Percentiles rank a stretch among this genome's conserved stretches.
Conservation (phyloP, 2,888 invertebrate genomes). For the Diaprepes abbreviatus region DNA sequence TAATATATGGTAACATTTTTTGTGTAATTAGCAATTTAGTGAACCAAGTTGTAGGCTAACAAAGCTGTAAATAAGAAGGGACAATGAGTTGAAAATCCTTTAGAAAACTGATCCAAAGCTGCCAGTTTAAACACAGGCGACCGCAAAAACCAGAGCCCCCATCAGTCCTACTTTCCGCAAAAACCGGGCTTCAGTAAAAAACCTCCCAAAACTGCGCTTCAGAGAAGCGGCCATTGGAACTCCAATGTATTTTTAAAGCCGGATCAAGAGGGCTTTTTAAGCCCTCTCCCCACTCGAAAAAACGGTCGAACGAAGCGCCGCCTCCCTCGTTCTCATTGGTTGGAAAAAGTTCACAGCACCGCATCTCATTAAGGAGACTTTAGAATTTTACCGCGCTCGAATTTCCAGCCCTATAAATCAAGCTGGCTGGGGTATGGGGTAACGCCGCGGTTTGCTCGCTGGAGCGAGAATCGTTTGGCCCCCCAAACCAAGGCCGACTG, state of each 20-base stretch:
- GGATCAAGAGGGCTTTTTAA: constrained; percentile 65
- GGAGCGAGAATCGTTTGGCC: constrained; percentile 47
- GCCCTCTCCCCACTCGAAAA: constrained; percentile 64
- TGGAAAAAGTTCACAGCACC: constrained; percentile 66
- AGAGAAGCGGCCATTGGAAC: constrained; percentile 66
- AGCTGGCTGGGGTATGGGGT: constrained; percentile 52
- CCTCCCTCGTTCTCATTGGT: constrained; percentile 63
- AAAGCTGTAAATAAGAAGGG: constrained; percentile 61
- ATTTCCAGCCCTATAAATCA: constrained; percentile 66
- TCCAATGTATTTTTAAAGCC: constrained; percentile 67
- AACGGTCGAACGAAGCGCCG: constrained; percentile 60
- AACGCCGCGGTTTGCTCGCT: constrained; percentile 42
- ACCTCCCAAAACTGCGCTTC: constrained; percentile 65
- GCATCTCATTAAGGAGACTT: constrained; percentile 68
- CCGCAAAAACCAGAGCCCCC: constrained; percentile 60
- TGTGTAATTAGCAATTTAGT: constrained; percentile 56
- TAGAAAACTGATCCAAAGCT: constrained; percentile 63
- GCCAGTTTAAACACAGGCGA: constrained; percentile 63
- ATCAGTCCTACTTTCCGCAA: constrained; percentile 65
- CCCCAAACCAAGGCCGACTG: constrained; percentile 48
- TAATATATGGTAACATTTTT: constrained; percentile 21
- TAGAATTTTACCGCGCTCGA: constrained; percentile 66
- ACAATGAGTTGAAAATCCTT: constrained; percentile 62
- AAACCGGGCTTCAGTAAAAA: constrained; percentile 59
- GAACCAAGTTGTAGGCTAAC: constrained; percentile 50